These are phyloP conservation scores for Salvelinus alpinus DNA, from an alignment of 2,113 vertebrate species.

Conservation along the genomic window DNA sequence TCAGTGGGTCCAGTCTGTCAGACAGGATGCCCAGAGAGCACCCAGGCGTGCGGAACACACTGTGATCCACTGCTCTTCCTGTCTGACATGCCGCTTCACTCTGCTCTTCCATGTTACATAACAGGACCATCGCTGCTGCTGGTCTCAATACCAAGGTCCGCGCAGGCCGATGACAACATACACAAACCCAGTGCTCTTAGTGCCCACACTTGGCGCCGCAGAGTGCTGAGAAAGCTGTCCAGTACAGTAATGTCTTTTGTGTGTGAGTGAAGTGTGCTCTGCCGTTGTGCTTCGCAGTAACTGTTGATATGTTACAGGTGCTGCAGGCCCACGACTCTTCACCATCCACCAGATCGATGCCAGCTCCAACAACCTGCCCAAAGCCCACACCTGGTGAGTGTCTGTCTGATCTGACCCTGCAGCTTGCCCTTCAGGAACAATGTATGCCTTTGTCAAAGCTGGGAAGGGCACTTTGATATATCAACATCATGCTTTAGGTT, in stretches of 20 bases:
- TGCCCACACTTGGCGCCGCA: not conserved
- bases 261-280: not conserved
- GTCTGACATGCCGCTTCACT: conserved; percentile 29
- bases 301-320: conserved; percentile 73
- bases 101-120: conserved; percentile 8
- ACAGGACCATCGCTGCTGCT: conserved; percentile 10
- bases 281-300: not conserved
- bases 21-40: conserved; percentile 7
- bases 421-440: not conserved
- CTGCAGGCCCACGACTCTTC: conserved; percentile 93
- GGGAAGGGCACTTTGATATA: not conserved
- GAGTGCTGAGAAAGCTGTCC: not conserved
- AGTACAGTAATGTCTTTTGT: not conserved
- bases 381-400: conserved; percentile 96
- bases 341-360: conserved; percentile 98
- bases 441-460: not conserved
- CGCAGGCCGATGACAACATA: conserved; percentile 6
- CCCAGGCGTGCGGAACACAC: conserved; percentile 2
- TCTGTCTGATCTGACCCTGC: not conserved
- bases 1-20: conserved; percentile 41
- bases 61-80: conserved; percentile 16
- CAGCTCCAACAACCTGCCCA: conserved; percentile 94
- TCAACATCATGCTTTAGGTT: not conserved
- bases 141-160: conserved; percentile 26
- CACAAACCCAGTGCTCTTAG: not conserved